Conservation (phyloP, 1,140 invertebrate species). For the Papilio aristodemus region DNA sequence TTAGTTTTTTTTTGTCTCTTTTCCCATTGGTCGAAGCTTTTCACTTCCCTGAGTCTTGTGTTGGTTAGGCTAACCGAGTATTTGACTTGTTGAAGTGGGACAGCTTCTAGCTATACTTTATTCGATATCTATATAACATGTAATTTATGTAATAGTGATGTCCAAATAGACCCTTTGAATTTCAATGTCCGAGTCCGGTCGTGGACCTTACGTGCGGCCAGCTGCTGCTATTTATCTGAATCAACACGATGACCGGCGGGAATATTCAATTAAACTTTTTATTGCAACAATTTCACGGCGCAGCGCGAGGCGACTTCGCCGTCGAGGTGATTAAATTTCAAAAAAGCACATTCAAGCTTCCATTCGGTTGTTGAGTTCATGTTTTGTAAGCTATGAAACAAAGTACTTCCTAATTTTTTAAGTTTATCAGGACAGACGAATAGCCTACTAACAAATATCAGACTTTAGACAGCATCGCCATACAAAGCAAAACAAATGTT, state of each 20-base stretch:
- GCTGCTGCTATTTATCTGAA: slow-evolving; percentile 65
- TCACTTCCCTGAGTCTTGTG: too few relatives aligned
- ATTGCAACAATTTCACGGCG: slow-evolving; percentile 45
- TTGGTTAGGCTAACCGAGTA: too few relatives aligned
- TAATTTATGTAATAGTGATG: background rate
- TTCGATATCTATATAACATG: background rate
- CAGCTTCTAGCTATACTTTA: too few relatives aligned
- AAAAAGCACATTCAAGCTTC: slow-evolving; percentile 19
- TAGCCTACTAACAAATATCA: too few relatives aligned
- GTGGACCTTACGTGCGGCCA: slow-evolving; percentile 66
- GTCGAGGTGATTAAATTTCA: slow-evolving; percentile 24
- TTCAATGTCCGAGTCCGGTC: slow-evolving; percentile 67
- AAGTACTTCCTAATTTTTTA: too few relatives aligned
- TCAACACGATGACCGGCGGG: slow-evolving; percentile 59
- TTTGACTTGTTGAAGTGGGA: too few relatives aligned
- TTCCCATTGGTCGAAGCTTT: too few relatives aligned
- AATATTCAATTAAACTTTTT: slow-evolving; percentile 56
- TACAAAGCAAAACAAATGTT: too few relatives aligned
- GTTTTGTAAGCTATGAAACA: background rate
- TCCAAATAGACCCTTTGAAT: slow-evolving; percentile 48
- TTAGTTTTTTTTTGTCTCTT: background rate
- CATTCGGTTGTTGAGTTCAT: slow-evolving; percentile 2
- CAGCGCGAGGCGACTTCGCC: slow-evolving; percentile 19
- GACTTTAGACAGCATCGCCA: too few relatives aligned
- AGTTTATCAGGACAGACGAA: too few relatives aligned